These are phyloP conservation scores for Phaedon cochleariae DNA, from an alignment of 2,888 invertebrate species.

Conservation along the genomic window DNA sequence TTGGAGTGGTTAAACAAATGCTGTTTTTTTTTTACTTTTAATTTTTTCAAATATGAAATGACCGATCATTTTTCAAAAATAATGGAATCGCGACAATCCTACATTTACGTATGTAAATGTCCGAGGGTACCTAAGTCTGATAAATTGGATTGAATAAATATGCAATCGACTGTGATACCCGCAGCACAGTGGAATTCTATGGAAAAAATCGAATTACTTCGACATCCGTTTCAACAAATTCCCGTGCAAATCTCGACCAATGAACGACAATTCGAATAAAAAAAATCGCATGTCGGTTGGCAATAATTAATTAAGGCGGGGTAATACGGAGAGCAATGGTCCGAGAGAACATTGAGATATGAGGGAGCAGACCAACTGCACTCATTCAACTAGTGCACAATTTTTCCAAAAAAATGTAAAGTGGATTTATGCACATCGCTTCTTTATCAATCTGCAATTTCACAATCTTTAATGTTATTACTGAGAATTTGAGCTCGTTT, in stretches of 20 bases:
- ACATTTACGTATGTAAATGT: too few species aligned
- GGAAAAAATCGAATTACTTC: slow-evolving; percentile 30
- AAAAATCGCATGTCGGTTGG: slow-evolving; percentile 33
- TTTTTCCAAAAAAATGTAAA: too few species aligned
- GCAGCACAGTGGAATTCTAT: slow-evolving; percentile 3
- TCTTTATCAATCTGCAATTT: too few species aligned
- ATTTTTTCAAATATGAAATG: too few species aligned
- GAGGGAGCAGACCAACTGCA: slow-evolving; percentile 23
- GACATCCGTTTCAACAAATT: slow-evolving; percentile 33
- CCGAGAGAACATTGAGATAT: slow-evolving; percentile 29
- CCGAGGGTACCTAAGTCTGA: too few species aligned
- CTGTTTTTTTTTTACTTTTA: too few species aligned
- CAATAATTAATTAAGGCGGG: slow-evolving; percentile 41
- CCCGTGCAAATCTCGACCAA: slow-evolving; percentile 16
- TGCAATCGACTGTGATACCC: slow-evolving; percentile 11
- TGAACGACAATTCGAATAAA: slow-evolving; percentile 23
- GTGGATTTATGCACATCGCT: too few species aligned
- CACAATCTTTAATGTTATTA: too few species aligned
- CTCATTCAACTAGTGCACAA: background rate
- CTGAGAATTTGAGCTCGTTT: too few species aligned
- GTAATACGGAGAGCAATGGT: slow-evolving; percentile 41
- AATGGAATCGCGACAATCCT: too few species aligned
- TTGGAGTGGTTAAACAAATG: too few species aligned
- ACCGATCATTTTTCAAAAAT: too few species aligned
- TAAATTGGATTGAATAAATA: slow-evolving; percentile 27